These are phyloP conservation scores for Nephila pilipes DNA, from an alignment of 1,140 invertebrate genomes.

Conservation along the genomic window DNA sequence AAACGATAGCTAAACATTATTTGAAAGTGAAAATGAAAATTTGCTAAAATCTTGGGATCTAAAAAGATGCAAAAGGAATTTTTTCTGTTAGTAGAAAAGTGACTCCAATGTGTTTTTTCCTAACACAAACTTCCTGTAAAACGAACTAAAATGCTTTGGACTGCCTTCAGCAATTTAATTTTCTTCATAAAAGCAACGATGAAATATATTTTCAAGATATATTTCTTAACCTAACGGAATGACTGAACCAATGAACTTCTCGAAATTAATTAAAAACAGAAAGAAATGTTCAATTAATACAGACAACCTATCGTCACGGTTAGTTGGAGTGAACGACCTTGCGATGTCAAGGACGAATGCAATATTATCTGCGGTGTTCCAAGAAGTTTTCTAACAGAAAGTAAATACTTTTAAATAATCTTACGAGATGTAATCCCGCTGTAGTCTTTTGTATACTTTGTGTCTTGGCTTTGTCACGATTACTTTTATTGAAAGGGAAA, in stretches of 20 bases:
- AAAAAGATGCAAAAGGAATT: too few species aligned
- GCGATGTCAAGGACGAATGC: constrained; percentile 7
- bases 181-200: not conserved
- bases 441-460: not conserved
- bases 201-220: not conserved
- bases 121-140: too few species aligned
- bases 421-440: not conserved
- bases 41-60: too few species aligned
- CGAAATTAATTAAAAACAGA: constrained; percentile 14
- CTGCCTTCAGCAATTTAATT: too few species aligned
- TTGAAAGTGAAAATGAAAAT: too few species aligned
- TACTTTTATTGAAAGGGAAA: not conserved
- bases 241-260: not conserved
- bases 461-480: not conserved
- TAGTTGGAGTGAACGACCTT: constrained; percentile 30
- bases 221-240: not conserved
- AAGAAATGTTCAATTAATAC: constrained; percentile 5
- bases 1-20: too few species aligned
- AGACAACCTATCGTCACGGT: constrained; percentile 33
- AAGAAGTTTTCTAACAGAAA: not conserved
- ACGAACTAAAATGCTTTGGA: too few species aligned
- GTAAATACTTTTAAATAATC: not conserved
- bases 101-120: too few species aligned
- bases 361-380: not conserved
- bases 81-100: too few species aligned